phyloP scores from a whole-genome alignment of 1,140 invertebrate genomes.

The Solenopsis invicta region DNA sequence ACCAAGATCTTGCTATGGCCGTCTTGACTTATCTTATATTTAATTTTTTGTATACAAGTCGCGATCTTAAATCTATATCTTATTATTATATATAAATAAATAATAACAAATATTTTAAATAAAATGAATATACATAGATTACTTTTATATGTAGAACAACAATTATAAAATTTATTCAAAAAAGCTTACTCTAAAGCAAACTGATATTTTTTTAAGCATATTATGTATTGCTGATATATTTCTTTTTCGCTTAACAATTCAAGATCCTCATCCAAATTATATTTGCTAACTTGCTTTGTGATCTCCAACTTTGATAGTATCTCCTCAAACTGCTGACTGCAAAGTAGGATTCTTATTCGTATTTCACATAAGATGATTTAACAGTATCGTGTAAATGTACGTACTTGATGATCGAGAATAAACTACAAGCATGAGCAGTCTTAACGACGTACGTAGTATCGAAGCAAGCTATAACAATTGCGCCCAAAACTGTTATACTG shows the following conservation, averaged over 20 bases:
- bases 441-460: not conserved
- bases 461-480: not conserved
- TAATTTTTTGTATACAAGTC: no score
- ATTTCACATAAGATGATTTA: not conserved
- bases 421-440: slow-evolving; percentile 7
- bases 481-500: not conserved
- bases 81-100: no score
- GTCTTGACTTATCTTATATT: no score
- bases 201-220: slow-evolving; percentile 12
- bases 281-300: not conserved
- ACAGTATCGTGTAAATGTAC: not conserved
- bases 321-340: not conserved
- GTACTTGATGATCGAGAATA: slow-evolving; percentile 13
- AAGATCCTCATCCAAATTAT: not conserved
- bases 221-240: not conserved
- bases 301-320: not conserved
- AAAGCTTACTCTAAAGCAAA: slow-evolving; percentile 4
- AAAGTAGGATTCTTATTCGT: not conserved
- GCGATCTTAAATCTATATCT: no score
- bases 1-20: no score
- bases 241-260: not conserved
- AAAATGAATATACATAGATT: not conserved
- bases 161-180: not conserved
- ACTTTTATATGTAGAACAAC: not conserved
- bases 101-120: not conserved